These are phyloP conservation scores for Allolobophora icterica DNA, from an alignment of 2,888 invertebrate genomes.

Conservation along the genomic window DNA sequence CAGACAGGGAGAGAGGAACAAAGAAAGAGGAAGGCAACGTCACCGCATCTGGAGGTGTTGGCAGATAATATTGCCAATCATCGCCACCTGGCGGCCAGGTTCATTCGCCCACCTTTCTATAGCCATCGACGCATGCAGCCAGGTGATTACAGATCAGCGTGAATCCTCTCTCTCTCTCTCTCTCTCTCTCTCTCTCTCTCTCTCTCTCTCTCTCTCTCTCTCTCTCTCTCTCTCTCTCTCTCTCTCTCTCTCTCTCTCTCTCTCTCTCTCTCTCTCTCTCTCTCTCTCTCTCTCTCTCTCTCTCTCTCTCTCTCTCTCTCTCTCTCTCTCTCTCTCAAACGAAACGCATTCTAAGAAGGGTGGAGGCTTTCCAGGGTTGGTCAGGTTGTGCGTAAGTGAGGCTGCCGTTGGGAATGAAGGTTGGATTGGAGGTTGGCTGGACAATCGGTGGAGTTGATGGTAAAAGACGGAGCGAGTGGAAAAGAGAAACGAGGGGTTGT, in stretches of 20 bases:
- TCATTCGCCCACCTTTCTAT: not conserved
- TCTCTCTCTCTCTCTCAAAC: not conserved
- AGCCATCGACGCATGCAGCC: not conserved
- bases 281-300: too few species aligned
- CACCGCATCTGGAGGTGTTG: not conserved
- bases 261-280: too few species aligned
- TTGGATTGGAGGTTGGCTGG: not conserved
- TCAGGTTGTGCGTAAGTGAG: not conserved
- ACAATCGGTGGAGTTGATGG: not conserved
- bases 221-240: too few species aligned
- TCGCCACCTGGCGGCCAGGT: not conserved
- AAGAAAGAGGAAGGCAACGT: not conserved
- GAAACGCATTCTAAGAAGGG: not conserved
- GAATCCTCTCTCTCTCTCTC: not conserved
- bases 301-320: too few species aligned
- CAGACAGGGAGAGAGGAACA: not conserved
- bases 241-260: too few species aligned
- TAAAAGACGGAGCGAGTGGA: too few species aligned
- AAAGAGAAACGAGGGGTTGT: too few species aligned
- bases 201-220: too few species aligned
- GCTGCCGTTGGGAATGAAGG: not conserved
- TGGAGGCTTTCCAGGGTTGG: not conserved
- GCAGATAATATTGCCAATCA: conserved; percentile 17
- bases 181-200: too few species aligned
- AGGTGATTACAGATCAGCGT: not conserved